Evolutionary conservation across 2,113 vertebrate species (phyloP).

Genomic region (Thalassoma bifasciatum): DNA sequence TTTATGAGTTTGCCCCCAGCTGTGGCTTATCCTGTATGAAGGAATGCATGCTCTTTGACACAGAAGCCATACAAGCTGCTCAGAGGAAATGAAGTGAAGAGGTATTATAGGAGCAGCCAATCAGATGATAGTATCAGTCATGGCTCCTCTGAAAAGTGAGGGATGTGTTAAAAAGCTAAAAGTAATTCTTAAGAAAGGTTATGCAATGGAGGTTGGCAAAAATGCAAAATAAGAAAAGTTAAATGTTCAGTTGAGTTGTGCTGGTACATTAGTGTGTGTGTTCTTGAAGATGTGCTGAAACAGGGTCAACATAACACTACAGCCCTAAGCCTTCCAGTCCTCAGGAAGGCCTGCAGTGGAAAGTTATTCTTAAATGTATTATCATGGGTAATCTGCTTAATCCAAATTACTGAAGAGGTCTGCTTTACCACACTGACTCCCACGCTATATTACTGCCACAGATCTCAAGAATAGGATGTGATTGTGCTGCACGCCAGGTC

Average conservation of each 20-base stretch:
- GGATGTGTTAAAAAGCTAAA: too few species aligned
- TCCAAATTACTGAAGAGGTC: slow-evolving; percentile 73
- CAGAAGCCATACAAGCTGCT: background rate
- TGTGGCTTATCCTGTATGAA: slow-evolving; percentile 1
- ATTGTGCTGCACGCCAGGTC: slow-evolving; percentile 35
- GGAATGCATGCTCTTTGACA: slow-evolving; percentile 33
- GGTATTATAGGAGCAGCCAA: background rate
- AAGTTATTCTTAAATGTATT: slow-evolving; percentile 80
- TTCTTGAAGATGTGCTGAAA: slow-evolving; percentile 31
- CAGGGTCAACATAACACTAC: slow-evolving; percentile 35
- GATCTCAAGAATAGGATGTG: slow-evolving; percentile 31
- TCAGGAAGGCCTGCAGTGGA: slow-evolving; percentile 61
- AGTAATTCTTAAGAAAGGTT: background rate
- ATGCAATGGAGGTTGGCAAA: background rate
- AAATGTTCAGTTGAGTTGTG: slow-evolving; percentile 5
- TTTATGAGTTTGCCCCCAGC: background rate
- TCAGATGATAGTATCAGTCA: background rate
- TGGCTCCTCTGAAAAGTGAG: background rate
- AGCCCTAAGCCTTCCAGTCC: slow-evolving; percentile 40
- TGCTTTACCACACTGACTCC: slow-evolving; percentile 54
- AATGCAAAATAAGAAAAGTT: background rate
- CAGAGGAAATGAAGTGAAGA: background rate
- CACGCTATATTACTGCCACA: slow-evolving; percentile 38
- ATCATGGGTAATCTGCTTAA: slow-evolving; percentile 80
- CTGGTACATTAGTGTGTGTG: background rate